Percentiles rank a stretch among this genome's conserved stretches.
Conservation (phyloP, 2,113 vertebrate species). For the Himantopus leucocephalus region DNA sequence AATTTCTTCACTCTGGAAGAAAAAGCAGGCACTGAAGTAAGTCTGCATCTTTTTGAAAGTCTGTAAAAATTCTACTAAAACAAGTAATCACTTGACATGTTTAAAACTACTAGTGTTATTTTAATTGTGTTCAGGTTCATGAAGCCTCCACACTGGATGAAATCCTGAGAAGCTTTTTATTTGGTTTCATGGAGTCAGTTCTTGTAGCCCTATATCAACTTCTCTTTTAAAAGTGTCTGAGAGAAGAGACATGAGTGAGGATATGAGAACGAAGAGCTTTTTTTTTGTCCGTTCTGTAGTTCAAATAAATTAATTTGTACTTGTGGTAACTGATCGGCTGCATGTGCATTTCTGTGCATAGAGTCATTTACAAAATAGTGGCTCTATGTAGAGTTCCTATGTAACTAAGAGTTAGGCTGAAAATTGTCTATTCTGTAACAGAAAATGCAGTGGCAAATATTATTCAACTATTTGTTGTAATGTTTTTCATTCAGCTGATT, state of each 20-base stretch:
- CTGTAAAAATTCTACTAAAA: background rate
- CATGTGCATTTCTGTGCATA: background rate
- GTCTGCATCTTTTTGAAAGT: background rate
- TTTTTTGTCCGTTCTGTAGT: background rate
- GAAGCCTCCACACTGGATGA: background rate
- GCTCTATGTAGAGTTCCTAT: background rate
- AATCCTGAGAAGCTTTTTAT: background rate
- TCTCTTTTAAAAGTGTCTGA: background rate
- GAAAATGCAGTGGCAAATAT: background rate
- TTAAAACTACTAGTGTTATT: background rate
- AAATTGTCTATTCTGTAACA: background rate
- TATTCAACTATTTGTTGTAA: background rate
- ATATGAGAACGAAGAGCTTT: background rate
- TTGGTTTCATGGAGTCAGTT: background rate
- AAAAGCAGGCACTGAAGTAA: background rate
- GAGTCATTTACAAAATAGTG: background rate
- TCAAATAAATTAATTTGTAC: background rate
- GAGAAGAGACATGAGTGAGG: background rate
- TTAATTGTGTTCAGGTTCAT: background rate
- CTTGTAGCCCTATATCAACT: background rate
- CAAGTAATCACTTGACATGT: background rate
- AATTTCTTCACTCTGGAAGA: slow-evolving; percentile 9
- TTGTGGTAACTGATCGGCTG: background rate
- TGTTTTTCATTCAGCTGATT: background rate
- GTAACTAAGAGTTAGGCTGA: background rate